phyloP scores from a whole-genome alignment of 2,797 vertebrate species.

The Corythornis leucogaster region DNA sequence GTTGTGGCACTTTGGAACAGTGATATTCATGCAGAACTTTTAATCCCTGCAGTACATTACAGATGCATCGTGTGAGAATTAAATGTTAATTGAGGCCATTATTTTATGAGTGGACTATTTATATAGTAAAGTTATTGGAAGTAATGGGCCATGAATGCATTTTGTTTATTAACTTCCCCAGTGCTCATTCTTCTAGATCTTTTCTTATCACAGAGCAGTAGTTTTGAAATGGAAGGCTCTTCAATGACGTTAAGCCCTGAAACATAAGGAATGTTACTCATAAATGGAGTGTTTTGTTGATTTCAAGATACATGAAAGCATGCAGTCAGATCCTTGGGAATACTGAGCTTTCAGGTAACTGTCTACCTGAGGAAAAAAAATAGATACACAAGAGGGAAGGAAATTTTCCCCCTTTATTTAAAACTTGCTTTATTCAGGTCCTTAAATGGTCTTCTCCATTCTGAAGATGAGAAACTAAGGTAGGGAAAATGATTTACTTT shows the following conservation, averaged over 20 bases:
- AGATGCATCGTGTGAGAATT: constrained; percentile 45
- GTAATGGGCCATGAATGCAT: constrained; percentile 59
- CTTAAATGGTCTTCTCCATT: background rate
- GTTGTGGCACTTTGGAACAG: background rate
- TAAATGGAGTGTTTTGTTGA: background rate
- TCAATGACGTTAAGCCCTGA: background rate
- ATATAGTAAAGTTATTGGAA: constrained; percentile 63
- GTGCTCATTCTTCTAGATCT: constrained; percentile 41
- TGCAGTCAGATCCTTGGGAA: background rate
- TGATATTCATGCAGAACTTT: constrained; percentile 27
- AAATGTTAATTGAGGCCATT: constrained; percentile 63
- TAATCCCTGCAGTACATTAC: constrained; percentile 34
- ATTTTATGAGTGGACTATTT: constrained; percentile 59
- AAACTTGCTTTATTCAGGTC: background rate
- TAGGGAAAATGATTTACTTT: background rate
- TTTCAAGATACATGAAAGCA: background rate
- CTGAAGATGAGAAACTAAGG: background rate
- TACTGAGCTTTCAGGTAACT: background rate
- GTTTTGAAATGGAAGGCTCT: background rate
- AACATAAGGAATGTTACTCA: background rate
- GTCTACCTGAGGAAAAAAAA: background rate
- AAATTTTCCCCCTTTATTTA: background rate
- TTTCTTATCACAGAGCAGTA: constrained; percentile 1
- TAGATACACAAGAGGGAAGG: background rate
- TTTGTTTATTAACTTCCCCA: constrained; percentile 63